Evolutionary conservation across 2,888 invertebrate species (phyloP).

Genomic region (Zaprionus obscuricornis): DNA sequence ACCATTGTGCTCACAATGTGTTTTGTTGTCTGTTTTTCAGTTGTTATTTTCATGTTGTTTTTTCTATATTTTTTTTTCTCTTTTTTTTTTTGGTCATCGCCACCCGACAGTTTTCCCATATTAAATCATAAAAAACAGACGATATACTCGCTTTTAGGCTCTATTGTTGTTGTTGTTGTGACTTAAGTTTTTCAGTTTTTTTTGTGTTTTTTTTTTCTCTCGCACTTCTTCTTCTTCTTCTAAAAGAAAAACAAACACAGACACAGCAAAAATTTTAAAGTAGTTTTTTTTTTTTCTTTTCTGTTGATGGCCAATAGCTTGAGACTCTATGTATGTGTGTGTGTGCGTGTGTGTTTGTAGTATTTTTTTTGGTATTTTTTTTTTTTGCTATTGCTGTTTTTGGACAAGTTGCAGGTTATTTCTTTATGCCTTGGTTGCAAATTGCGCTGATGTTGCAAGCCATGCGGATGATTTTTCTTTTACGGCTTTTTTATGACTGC

Average conservation of each 20-base stretch:
- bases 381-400: slow-evolving; percentile 16
- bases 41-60: slow-evolving; percentile 21
- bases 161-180: slow-evolving; percentile 37
- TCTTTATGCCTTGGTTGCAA: slow-evolving; percentile 46
- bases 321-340: slow-evolving; percentile 21
- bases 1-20: slow-evolving; percentile 15
- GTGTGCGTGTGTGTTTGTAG: slow-evolving; percentile 18
- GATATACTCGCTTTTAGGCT: slow-evolving; percentile 29
- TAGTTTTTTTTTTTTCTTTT: no score
- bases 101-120: slow-evolving; percentile 65
- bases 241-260: slow-evolving; percentile 30
- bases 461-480: slow-evolving; percentile 43
- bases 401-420: slow-evolving; percentile 35
- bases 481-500: slow-evolving; percentile 47
- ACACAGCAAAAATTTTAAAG: slow-evolving; percentile 27
- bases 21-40: slow-evolving; percentile 30
- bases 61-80: slow-evolving; percentile 37
- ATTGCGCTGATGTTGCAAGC: slow-evolving; percentile 65
- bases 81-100: slow-evolving; percentile 44
- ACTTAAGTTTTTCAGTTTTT: no score
- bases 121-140: slow-evolving; percentile 75
- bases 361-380: slow-evolving; percentile 19
- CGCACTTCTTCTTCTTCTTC: slow-evolving; percentile 31
- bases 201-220: neutral
- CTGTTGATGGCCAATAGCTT: slow-evolving; percentile 33